phyloP scores from a whole-genome alignment of 2,888 invertebrate genomes.

The Heteropelma amictum region DNA sequence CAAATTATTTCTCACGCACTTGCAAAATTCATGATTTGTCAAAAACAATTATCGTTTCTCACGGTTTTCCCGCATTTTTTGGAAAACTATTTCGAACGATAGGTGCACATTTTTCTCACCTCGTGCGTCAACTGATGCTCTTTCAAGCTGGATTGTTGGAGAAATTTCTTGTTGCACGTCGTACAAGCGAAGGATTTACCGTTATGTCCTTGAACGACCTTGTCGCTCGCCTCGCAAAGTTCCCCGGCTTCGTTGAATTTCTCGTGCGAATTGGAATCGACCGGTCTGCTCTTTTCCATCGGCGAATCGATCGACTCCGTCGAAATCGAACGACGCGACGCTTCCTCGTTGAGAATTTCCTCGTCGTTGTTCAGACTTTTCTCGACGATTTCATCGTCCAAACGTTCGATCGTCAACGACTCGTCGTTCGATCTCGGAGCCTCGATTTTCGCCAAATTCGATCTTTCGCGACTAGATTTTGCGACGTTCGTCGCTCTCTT shows the following conservation, averaged over 20 bases:
- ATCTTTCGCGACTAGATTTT: background rate
- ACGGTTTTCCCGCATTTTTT: background rate
- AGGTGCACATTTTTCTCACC: slow-evolving; percentile 14
- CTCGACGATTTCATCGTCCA: background rate
- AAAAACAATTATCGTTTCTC: background rate
- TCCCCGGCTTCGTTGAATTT: slow-evolving; percentile 70
- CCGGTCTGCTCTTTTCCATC: slow-evolving; percentile 28
- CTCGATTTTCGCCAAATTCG: background rate
- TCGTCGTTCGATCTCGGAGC: slow-evolving; percentile 7
- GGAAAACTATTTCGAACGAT: background rate
- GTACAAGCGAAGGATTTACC: slow-evolving; percentile 80
- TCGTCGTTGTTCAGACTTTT: background rate
- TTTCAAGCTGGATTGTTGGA: slow-evolving; percentile 82
- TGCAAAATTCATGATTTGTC: too few species aligned
- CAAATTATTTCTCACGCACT: too few species aligned
- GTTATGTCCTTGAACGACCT: slow-evolving; percentile 80
- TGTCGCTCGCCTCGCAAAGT: slow-evolving; percentile 81
- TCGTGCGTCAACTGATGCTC: slow-evolving; percentile 80
- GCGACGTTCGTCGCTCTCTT: too few species aligned
- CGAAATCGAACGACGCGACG: too few species aligned
- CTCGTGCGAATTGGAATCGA: too few species aligned
- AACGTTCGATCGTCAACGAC: background rate
- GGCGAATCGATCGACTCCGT: too few species aligned
- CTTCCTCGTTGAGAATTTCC: background rate
- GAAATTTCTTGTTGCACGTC: slow-evolving; percentile 82